Evolutionary conservation across 2,888 invertebrate species (phyloP).

Genomic region (Branchellion lobata): DNA sequence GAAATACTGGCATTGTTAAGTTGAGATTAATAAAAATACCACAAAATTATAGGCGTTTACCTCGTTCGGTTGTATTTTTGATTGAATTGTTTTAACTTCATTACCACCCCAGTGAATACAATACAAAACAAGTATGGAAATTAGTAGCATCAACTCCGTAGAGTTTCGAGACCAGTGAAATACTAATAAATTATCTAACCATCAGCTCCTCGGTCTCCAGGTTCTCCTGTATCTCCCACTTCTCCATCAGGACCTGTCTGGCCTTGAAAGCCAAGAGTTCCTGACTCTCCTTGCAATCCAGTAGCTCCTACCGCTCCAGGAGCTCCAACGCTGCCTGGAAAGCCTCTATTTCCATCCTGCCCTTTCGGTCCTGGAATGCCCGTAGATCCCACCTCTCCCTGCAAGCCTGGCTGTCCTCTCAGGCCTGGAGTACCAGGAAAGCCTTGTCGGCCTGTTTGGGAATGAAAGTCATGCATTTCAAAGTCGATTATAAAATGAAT

Average conservation of each 20-base stretch:
- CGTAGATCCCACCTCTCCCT: background rate
- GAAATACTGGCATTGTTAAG: too few species aligned
- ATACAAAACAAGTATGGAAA: too few species aligned
- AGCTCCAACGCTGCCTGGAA: background rate
- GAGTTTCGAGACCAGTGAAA: background rate
- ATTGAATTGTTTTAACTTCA: too few species aligned
- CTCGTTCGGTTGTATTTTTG: too few species aligned
- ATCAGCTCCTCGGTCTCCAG: background rate
- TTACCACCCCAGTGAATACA: too few species aligned
- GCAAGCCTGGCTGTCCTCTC: background rate
- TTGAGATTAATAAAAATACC: too few species aligned
- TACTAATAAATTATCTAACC: background rate
- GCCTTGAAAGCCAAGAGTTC: slow-evolving; percentile 1
- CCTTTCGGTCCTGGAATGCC: slow-evolving; percentile 5
- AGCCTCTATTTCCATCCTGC: background rate
- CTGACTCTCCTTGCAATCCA: slow-evolving; percentile 39
- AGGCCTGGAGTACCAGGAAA: slow-evolving; percentile 17
- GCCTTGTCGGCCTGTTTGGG: background rate
- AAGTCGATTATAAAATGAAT: background rate
- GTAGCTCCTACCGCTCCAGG: background rate
- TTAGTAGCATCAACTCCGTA: too few species aligned
- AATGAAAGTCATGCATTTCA: too few species aligned
- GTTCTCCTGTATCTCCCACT: background rate
- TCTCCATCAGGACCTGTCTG: background rate
- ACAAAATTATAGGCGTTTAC: too few species aligned